Base-by-base conservation (phyloP, 1,140 invertebrate species). In the Oscheius sp. region DNA sequence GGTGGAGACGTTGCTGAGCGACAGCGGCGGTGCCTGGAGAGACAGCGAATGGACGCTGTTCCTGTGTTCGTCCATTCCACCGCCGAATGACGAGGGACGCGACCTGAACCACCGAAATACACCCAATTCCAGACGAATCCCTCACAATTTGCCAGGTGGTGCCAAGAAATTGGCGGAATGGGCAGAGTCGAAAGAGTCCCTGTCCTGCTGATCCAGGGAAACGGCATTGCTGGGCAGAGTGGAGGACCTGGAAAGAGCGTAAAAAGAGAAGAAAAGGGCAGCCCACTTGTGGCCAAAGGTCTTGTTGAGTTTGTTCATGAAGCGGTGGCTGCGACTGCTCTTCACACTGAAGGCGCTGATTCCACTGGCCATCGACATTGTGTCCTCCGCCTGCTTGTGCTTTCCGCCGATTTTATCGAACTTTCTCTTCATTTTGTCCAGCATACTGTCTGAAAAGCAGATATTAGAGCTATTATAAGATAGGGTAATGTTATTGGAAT, bases 401-500 rank as follows among this genome's bases (percentile, higher is more conserved):
- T 71, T 71, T 34, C 55, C 36, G 13, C 62, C 62, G 1, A 28
- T 38, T n/a, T 64, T 45, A 15, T 73, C 38, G 42, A 74, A 68
- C 32, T 74, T 74, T 20, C 58, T 34, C 58, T 74, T 74, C 64
- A 74, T 74, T 62, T 74, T 74, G 4, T 13, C 66, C 31, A n/a
- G n/a, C n/a, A n/a, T n/a, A 13, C 18, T 38, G 20, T 62, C 68
- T 42, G 32, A 55, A 71, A 45, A 28, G 15, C 18, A 18, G 23
- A 0, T 52, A 20, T 46, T 23, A n/a, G 31, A 66, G 49, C 15
- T 10, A 10, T 31, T 34, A 1, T 18, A 63, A 32, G 29, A 7
- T 63, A 13, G 59, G 1, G 20, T 31, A 62, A 34, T 31, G 18
- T 18, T 29, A 46, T 23, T 46, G 13, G 29, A 20, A 10, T 32